A percentile compares a stretch with the other conserved stretches of the same genome.
These are phyloP conservation scores for Eilema caniola DNA, from an alignment of 2,888 invertebrate genomes.

Conservation along the genomic window DNA sequence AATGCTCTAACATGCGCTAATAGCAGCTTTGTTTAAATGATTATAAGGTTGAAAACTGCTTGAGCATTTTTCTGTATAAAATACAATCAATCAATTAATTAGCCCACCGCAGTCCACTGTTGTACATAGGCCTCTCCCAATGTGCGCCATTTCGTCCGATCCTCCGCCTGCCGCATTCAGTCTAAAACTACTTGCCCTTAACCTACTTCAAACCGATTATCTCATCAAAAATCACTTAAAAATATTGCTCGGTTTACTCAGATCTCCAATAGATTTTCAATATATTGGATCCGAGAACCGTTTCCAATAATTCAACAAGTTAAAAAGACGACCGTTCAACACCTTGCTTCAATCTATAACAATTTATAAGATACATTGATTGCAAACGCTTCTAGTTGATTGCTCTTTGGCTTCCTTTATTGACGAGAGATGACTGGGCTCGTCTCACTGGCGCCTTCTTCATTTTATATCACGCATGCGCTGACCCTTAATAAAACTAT, in stretches of 20 bases:
- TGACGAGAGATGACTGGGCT: slow-evolving; percentile 75
- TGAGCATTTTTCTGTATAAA: no score
- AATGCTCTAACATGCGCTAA: no score
- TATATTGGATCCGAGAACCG: background rate
- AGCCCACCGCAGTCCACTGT: no score
- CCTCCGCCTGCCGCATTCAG: no score
- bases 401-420: slow-evolving; percentile 80
- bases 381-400: slow-evolving; percentile 65
- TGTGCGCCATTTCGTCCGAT: no score
- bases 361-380: slow-evolving; percentile 52
- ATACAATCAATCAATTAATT: no score
- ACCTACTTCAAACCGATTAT: no score
- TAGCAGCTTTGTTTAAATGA: no score
- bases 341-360: slow-evolving; percentile 48
- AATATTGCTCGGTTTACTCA: background rate
- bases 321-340: background rate
- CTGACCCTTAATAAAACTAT: slow-evolving; percentile 35
- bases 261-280: background rate
- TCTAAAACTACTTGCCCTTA: no score
- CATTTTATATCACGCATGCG: slow-evolving; percentile 51
- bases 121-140: no score
- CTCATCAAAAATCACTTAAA: background rate
- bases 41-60: no score
- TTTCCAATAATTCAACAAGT: background rate
- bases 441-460: slow-evolving; percentile 76